Percentiles rank a stretch among this genome's conserved stretches.
phyloP scores from a whole-genome alignment of 2,888 invertebrate species.

The Pseudococcus viburni region DNA sequence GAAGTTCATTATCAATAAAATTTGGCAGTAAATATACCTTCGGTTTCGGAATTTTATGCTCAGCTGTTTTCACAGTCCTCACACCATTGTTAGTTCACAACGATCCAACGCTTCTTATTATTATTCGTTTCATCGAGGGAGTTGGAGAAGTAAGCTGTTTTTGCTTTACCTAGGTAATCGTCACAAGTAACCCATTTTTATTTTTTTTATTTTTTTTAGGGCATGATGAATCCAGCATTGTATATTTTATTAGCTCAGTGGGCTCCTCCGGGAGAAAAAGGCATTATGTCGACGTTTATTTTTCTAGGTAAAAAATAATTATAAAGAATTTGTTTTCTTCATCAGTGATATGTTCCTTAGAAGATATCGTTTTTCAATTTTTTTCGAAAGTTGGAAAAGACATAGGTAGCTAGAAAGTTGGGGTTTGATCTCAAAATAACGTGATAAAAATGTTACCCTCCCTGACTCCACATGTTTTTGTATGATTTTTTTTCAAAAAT shows the following conservation, averaged over 20 bases:
- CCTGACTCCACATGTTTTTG: too few relatives aligned
- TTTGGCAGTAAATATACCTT: slow-evolving; percentile 73
- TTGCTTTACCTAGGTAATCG: background rate
- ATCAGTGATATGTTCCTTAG: background rate
- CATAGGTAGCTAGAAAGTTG: too few relatives aligned
- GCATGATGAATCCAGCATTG: slow-evolving; percentile 41
- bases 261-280: slow-evolving; percentile 71
- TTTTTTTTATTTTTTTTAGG: background rate
- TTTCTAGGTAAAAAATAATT: slow-evolving; percentile 70
- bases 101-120: slow-evolving; percentile 71
- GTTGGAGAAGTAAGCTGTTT: slow-evolving; percentile 72
- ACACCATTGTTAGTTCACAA: slow-evolving; percentile 72
- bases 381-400: too few relatives aligned
- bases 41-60: slow-evolving; percentile 72
- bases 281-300: slow-evolving; percentile 70
- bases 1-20: slow-evolving; percentile 71
- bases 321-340: background rate
- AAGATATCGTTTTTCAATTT: too few relatives aligned
- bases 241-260: slow-evolving; percentile 70
- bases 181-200: background rate
- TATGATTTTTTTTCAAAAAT: too few relatives aligned
- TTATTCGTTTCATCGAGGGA: slow-evolving; percentile 72
- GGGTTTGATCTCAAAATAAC: too few relatives aligned
- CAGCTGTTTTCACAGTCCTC: slow-evolving; percentile 72
- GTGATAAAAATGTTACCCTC: too few relatives aligned